A percentile compares a stretch with the other conserved stretches of the same genome.
phyloP scores from a whole-genome alignment of 2,888 invertebrate genomes.

The Linnaemya vulpina region DNA sequence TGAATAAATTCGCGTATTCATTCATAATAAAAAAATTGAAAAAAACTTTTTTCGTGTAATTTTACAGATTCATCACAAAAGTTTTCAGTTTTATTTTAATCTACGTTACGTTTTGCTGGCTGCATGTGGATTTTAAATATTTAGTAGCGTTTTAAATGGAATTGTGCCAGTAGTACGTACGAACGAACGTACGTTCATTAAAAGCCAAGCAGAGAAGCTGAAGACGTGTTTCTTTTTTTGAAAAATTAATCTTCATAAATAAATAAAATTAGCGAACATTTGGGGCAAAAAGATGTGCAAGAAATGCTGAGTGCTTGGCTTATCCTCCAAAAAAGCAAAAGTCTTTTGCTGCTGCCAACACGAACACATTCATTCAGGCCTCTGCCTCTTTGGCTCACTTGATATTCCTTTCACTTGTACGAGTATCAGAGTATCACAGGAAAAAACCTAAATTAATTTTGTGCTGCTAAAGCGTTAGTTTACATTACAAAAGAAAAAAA shows the following conservation, averaged over 20 bases:
- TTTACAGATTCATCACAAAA: slow-evolving; percentile 49
- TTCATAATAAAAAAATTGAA: slow-evolving; percentile 50
- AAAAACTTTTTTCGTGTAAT: slow-evolving; percentile 11
- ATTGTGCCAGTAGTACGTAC: slow-evolving; percentile 56
- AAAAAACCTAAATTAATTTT: slow-evolving; percentile 53
- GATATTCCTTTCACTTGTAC: slow-evolving; percentile 66
- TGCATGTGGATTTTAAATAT: slow-evolving; percentile 36
- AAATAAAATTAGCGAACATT: not conserved
- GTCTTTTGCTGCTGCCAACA: too few relatives aligned
- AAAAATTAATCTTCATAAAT: not conserved
- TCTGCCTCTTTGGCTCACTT: slow-evolving; percentile 10
- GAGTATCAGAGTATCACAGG: not conserved
- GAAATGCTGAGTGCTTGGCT: not conserved
- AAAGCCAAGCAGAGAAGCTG: slow-evolving; percentile 20
- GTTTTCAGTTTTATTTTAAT: slow-evolving; percentile 15
- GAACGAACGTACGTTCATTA: not conserved
- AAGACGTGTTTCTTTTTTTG: not conserved
- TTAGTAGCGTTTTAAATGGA: slow-evolving; percentile 47
- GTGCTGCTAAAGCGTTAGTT: slow-evolving; percentile 53
- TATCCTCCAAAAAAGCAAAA: not conserved
- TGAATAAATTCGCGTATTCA: slow-evolving; percentile 16
- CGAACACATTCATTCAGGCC: not conserved
- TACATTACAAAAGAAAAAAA: slow-evolving; percentile 31
- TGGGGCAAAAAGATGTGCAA: not conserved
- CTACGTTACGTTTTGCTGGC: slow-evolving; percentile 41